Conservation (phyloP, 2,113 vertebrate genomes). For the Brachirus orientalis region DNA sequence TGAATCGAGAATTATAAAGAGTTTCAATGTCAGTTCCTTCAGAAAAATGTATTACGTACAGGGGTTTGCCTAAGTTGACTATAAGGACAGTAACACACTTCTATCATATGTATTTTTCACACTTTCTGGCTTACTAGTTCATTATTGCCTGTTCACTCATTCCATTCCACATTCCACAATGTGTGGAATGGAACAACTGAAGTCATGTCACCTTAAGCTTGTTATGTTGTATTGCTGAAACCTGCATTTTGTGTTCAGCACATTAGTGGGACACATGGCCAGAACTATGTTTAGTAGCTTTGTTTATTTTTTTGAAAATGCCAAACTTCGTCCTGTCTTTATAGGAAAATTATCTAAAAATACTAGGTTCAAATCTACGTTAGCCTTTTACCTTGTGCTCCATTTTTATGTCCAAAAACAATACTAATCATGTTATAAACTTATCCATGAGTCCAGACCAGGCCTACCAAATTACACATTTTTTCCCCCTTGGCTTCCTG, state of each 20-base stretch:
- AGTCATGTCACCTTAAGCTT: not conserved
- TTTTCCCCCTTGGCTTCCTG: not conserved
- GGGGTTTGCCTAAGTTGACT: too few species aligned
- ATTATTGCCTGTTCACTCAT: too few species aligned
- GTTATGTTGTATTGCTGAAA: too few species aligned
- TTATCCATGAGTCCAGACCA: not conserved
- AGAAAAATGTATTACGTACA: too few species aligned
- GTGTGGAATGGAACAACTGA: too few species aligned
- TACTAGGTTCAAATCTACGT: too few species aligned
- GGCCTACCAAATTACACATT: not conserved
- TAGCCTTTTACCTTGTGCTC: not conserved
- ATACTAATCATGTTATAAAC: not conserved
- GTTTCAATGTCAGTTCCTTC: too few species aligned
- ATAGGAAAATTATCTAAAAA: too few species aligned
- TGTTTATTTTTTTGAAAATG: not conserved
- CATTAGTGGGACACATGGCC: too few species aligned
- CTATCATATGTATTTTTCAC: not conserved
- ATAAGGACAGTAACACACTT: not conserved
- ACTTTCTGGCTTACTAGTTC: not conserved
- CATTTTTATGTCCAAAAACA: not conserved
- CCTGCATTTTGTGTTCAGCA: too few species aligned
- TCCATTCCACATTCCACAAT: too few species aligned
- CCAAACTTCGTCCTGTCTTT: not conserved
- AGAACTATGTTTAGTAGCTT: not conserved
- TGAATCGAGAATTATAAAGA: too few species aligned